Percentiles rank a stretch among this genome's conserved stretches.
These are phyloP conservation scores for Tinamus guttatus DNA, from an alignment of 2,113 vertebrate species.

Conservation along the genomic window DNA sequence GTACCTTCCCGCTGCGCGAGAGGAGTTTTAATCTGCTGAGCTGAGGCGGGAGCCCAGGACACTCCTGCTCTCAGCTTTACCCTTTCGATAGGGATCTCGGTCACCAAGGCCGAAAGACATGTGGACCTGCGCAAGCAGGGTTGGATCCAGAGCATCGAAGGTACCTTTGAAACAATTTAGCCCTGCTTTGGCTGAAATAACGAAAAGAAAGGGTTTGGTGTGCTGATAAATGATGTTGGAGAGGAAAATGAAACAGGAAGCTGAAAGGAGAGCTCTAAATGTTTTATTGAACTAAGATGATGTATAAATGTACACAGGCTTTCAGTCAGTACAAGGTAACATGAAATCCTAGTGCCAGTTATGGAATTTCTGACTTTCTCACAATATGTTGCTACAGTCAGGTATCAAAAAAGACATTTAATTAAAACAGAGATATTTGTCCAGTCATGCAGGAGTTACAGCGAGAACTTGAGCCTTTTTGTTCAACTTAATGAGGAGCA, in stretches of 20 bases:
- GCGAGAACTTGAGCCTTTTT: background rate
- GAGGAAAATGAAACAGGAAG: background rate
- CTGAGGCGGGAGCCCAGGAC: background rate
- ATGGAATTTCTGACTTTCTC: constrained; percentile 17
- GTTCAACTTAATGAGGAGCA: background rate
- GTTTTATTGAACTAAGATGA: background rate
- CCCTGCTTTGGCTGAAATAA: background rate
- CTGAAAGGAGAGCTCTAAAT: constrained; percentile 1
- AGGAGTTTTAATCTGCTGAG: background rate
- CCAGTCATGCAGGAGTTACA: constrained; percentile 9
- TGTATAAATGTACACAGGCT: constrained; percentile 15
- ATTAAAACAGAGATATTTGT: constrained; percentile 53
- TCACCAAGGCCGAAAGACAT: background rate
- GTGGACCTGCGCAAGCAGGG: background rate
- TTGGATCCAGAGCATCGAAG: background rate
- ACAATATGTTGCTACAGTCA: constrained; percentile 22
- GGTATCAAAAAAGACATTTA: constrained; percentile 6
- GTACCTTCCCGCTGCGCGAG: background rate
- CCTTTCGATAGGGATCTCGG: background rate
- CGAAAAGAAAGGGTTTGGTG: background rate
- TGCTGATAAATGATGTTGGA: constrained; percentile 12
- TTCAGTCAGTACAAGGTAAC: constrained; percentile 46
- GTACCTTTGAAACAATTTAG: constrained; percentile 10
- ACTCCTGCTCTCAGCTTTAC: background rate
- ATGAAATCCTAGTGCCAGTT: constrained; percentile 47